These are phyloP conservation scores for Drepana falcataria DNA, from an alignment of 2,888 invertebrate genomes.

Conservation along the genomic window DNA sequence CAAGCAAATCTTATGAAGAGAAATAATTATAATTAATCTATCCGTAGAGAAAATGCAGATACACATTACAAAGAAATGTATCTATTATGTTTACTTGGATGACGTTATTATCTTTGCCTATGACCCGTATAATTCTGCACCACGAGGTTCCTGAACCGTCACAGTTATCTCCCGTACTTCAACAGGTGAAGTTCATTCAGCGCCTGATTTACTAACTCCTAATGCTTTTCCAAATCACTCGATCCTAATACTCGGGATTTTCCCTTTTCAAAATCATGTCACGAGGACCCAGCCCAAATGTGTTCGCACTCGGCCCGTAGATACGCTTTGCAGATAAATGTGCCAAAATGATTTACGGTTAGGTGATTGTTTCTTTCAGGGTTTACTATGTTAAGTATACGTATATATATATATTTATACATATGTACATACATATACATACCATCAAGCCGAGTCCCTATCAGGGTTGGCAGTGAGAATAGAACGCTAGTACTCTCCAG, in stretches of 20 bases:
- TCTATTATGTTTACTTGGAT: conserved; percentile 10
- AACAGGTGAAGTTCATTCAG: conserved; percentile 60
- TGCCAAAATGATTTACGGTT: conserved; percentile 37
- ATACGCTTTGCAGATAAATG: conserved; percentile 43
- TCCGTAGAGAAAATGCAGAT: too few species aligned
- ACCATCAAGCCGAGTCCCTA: too few species aligned
- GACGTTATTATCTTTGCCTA: background rate
- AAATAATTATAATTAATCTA: too few species aligned
- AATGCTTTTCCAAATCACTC: conserved; percentile 62
- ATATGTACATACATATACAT: too few species aligned
- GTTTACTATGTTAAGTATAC: conserved; percentile 8
- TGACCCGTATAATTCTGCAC: background rate
- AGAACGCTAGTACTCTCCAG: too few species aligned
- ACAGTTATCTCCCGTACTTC: conserved; percentile 16
- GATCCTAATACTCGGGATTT: conserved; percentile 55
- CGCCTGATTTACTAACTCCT: conserved; percentile 69
- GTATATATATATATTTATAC: too few species aligned
- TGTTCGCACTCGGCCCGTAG: conserved; percentile 29
- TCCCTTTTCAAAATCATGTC: conserved; percentile 69
- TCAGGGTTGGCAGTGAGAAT: too few species aligned
- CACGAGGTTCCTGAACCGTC: too few species aligned
- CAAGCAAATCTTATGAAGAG: too few species aligned
- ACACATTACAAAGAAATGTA: conserved; percentile 7
- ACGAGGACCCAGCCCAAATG: conserved; percentile 45
- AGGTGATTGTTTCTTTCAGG: conserved; percentile 53